These are phyloP conservation scores for Myiotriccus ornatus DNA, from an alignment of 2,797 vertebrate species.

Conservation along the genomic window DNA sequence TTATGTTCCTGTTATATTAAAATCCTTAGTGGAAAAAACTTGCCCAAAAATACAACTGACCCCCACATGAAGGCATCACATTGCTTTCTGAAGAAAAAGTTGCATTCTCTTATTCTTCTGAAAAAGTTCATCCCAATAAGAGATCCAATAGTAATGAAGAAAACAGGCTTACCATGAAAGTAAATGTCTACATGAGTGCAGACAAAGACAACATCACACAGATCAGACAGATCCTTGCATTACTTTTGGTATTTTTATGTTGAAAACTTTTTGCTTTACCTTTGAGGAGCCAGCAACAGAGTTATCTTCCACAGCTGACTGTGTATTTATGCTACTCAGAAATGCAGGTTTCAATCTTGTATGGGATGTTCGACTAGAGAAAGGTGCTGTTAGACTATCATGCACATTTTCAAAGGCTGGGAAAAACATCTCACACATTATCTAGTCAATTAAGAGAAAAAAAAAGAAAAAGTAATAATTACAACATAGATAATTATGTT, in stretches of 20 bases:
- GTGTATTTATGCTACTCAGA: constrained; percentile 72
- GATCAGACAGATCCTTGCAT: background rate
- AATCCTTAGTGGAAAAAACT: background rate
- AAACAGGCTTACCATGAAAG: background rate
- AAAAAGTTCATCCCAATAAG: background rate
- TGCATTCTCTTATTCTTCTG: background rate
- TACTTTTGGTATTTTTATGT: background rate
- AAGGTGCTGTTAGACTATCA: constrained; percentile 76
- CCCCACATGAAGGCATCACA: background rate
- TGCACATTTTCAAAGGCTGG: constrained; percentile 84
- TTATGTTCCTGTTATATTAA: background rate
- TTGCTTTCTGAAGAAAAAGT: background rate
- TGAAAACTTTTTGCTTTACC: constrained; percentile 43
- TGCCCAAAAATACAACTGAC: background rate
- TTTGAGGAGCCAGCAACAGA: constrained; percentile 71
- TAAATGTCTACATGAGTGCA: background rate
- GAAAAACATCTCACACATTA: constrained; percentile 86
- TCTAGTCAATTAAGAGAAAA: constrained; percentile 69
- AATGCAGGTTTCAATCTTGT: constrained; percentile 79
- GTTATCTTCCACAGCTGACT: constrained; percentile 67
- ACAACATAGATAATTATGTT: background rate
- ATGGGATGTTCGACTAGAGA: constrained; percentile 77
- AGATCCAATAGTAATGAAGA: background rate
- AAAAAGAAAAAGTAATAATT: background rate
- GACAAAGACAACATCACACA: background rate